Evolutionary conservation across 1,140 invertebrate genomes (phyloP).

Genomic region (Pseudachorutes palmiensis): DNA sequence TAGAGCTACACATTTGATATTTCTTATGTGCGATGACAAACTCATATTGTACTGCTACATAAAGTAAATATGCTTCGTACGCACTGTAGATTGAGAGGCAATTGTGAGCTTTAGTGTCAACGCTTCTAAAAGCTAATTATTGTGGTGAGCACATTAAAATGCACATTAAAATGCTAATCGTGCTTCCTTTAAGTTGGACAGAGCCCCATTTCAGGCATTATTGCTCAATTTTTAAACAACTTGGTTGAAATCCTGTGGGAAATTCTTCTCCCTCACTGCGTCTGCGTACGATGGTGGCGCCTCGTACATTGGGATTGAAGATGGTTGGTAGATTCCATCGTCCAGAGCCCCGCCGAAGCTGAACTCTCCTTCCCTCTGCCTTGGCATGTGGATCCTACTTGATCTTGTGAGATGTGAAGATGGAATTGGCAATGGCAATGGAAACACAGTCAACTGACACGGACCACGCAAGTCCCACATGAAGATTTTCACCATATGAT

Average conservation of each 20-base stretch:
- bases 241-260: not conserved
- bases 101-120: no score
- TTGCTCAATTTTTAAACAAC: not conserved
- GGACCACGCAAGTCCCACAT: conserved; percentile 11
- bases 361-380: not conserved
- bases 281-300: conserved; percentile 6
- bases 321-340: not conserved
- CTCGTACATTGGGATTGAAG: conserved; percentile 7
- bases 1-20: no score
- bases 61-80: no score
- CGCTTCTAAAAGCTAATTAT: no score
- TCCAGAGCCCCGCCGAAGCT: not conserved
- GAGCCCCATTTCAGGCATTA: not conserved
- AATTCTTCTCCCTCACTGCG: conserved; percentile 6
- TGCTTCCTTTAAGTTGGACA: not conserved
- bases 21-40: no score
- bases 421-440: not conserved
- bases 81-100: no score
- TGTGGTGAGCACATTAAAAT: not conserved
- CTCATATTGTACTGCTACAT: no score
- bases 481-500: conserved; percentile 13
- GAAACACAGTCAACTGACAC: not conserved
- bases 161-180: not conserved
- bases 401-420: not conserved
- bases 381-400: not conserved